These are phyloP conservation scores for Physella acuta DNA, from an alignment of 1,140 invertebrate species.

Conservation along the genomic window DNA sequence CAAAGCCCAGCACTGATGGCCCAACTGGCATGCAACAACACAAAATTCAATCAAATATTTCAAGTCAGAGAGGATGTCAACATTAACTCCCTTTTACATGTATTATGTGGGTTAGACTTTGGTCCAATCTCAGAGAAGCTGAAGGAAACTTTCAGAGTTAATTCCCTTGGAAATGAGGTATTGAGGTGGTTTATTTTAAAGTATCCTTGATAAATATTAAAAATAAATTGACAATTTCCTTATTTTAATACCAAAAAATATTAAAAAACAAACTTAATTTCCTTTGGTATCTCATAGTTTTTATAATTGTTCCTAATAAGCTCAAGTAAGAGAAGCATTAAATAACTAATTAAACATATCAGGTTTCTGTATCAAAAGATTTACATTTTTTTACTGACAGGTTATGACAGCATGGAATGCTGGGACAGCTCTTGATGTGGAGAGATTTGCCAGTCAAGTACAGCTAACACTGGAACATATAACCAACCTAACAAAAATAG, in stretches of 20 bases:
- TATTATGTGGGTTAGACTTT: conserved; percentile 10
- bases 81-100: background rate
- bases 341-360: too few species aligned
- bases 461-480: background rate
- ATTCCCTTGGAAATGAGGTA: background rate
- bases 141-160: background rate
- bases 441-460: background rate
- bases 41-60: conserved; percentile 4
- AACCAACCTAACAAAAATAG: background rate
- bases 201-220: too few species aligned
- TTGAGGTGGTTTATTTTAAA: too few species aligned
- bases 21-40: conserved; percentile 1
- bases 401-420: background rate
- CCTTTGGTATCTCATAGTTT: too few species aligned
- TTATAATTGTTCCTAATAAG: too few species aligned
- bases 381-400: background rate
- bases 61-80: background rate
- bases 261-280: too few species aligned
- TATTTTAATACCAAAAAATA: too few species aligned
- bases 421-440: background rate
- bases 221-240: too few species aligned
- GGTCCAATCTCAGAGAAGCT: conserved; percentile 1
- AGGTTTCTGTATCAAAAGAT: too few species aligned
- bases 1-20: background rate
- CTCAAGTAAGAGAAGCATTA: too few species aligned